Evolutionary conservation across 2,888 invertebrate species (phyloP).

Genomic region (Macaria liturata): DNA sequence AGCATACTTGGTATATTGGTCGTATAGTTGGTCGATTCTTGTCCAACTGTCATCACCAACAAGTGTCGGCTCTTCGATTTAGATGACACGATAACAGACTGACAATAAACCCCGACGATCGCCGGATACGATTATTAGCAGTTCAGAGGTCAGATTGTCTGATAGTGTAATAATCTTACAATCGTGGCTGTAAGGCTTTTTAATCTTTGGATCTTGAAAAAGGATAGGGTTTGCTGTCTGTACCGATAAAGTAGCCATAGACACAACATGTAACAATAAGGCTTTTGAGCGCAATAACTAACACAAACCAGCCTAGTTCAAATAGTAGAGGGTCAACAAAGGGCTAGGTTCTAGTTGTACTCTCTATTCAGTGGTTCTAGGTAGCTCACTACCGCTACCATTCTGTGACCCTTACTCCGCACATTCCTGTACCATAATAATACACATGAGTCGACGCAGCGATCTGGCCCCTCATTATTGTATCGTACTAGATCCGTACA

Average conservation of each 20-base stretch:
- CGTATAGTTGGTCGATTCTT: too few species aligned
- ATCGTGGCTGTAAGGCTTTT: slow-evolving; percentile 4
- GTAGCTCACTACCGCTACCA: slow-evolving; percentile 61
- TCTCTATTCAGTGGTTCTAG: slow-evolving; percentile 3
- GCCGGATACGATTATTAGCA: slow-evolving; percentile 70
- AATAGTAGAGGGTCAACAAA: slow-evolving; percentile 55
- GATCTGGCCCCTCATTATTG: slow-evolving; percentile 74
- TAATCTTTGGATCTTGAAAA: too few species aligned
- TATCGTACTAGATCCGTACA: slow-evolving; percentile 46
- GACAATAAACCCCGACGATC: slow-evolving; percentile 51
- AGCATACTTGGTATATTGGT: background rate
- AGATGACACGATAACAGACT: slow-evolving; percentile 53
- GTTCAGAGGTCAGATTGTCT: slow-evolving; percentile 71
- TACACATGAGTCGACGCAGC: slow-evolving; percentile 74
- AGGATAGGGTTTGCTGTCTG: too few species aligned
- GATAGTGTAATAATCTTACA: slow-evolving; percentile 53
- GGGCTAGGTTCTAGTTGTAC: slow-evolving; percentile 16
- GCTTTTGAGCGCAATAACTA: too few species aligned
- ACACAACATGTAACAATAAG: too few species aligned
- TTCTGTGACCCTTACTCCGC: slow-evolving; percentile 69
- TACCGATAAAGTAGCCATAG: too few species aligned
- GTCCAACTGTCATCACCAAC: slow-evolving; percentile 30
- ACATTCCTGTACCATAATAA: slow-evolving; percentile 80
- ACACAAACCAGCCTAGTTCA: slow-evolving; percentile 35
- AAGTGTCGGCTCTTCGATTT: slow-evolving; percentile 44